Conservation (phyloP, 2,888 invertebrate species). For the Plagodis dolabraria region DNA sequence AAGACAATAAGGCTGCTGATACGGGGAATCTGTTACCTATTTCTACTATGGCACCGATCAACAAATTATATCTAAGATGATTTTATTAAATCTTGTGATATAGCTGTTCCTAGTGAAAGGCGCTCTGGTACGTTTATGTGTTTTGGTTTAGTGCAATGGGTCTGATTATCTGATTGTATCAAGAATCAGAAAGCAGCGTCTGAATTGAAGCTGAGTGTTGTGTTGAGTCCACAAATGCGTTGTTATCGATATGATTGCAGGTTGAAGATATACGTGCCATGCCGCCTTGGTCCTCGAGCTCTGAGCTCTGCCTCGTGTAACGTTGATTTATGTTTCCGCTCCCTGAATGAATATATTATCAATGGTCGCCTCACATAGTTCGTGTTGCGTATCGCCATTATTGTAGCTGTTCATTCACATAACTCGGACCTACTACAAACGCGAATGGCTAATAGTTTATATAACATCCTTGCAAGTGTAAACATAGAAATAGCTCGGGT, state of each 20-base stretch:
- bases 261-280: conserved; percentile 28
- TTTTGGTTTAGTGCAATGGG: too few species aligned
- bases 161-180: too few species aligned
- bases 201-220: not conserved
- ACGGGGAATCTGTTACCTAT: too few species aligned
- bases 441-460: conserved; percentile 48
- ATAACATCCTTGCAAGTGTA: conserved; percentile 37
- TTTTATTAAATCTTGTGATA: too few species aligned
- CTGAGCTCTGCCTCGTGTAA: conserved; percentile 51
- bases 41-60: too few species aligned
- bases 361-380: conserved; percentile 69
- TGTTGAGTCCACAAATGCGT: conserved; percentile 35
- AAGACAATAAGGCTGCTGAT: too few species aligned
- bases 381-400: conserved; percentile 49
- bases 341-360: conserved; percentile 71
- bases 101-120: too few species aligned
- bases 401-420: conserved; percentile 67
- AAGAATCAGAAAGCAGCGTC: too few species aligned
- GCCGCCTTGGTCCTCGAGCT: conserved; percentile 44
- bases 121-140: too few species aligned
- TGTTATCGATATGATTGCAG: conserved; percentile 27
- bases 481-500: conserved; percentile 6
- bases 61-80: too few species aligned
- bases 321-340: conserved; percentile 79
- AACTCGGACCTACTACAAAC: conserved; percentile 50